A percentile compares a stretch with the other conserved stretches of the same genome.
Evolutionary conservation across 2,888 invertebrate species (phyloP).

Genomic region (Theretra japonica): DNA sequence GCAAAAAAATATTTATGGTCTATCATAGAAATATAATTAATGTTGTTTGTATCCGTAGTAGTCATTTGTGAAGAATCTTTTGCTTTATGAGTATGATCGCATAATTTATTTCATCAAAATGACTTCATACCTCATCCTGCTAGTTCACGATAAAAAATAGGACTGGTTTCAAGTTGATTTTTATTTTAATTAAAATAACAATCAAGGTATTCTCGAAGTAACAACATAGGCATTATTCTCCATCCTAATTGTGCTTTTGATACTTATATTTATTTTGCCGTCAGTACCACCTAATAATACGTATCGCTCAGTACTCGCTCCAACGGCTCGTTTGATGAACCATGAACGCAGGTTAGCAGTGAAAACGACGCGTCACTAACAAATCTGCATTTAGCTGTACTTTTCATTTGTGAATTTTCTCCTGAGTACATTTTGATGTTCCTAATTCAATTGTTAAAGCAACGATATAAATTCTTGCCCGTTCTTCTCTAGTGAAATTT

Average conservation of each 20-base stretch:
- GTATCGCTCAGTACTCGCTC: slow-evolving; percentile 51
- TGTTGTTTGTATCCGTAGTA: neutral
- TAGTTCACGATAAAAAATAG: neutral
- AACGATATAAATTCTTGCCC: too few relatives aligned
- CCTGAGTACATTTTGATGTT: neutral
- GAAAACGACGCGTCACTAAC: slow-evolving; percentile 45
- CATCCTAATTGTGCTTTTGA: neutral
- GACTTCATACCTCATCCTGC: slow-evolving; percentile 9
- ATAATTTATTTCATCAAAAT: slow-evolving; percentile 1
- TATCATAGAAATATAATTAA: neutral
- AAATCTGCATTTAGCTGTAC: slow-evolving; percentile 21
- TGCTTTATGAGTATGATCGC: neutral
- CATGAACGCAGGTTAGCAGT: slow-evolving; percentile 46
- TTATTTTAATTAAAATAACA: neutral
- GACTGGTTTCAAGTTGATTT: neutral
- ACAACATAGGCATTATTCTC: too few relatives aligned
- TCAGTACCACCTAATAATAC: slow-evolving; percentile 49
- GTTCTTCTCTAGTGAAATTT: too few relatives aligned
- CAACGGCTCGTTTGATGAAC: slow-evolving; percentile 46
- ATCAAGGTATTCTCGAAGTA: neutral
- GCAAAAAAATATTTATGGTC: neutral
- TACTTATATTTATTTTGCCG: slow-evolving; percentile 38
- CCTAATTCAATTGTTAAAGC: neutral
- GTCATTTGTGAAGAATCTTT: neutral
- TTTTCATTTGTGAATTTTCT: neutral